Base-by-base conservation (phyloP, 2,888 invertebrate species). In the Mactromeris polynyma region DNA sequence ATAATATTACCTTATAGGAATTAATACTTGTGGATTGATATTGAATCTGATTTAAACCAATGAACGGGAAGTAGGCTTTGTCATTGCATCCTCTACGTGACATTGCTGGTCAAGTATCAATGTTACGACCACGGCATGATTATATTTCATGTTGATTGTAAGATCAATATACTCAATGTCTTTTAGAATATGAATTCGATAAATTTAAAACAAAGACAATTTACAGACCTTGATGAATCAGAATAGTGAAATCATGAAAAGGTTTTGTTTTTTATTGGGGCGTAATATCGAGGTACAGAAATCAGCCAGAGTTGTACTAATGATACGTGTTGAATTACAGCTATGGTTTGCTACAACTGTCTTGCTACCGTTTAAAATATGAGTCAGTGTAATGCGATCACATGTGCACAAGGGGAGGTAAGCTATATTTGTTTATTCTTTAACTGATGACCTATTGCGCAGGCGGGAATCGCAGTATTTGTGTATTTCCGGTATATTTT, bases 301-400 rank as follows among this genome's bases (percentile, higher is more conserved):
- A 51, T 17, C 19, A 19, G 19, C 14, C 11, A 19, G 19, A 17
- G 19, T 9, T 51, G 2, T 51, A 51, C 11, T 19, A 2, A 14
- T 51, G 51, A 17, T 51, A 17, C 19, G 14, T 64, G 26, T 64
- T 64, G 9, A 64, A 36, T 81, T 81, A 9, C 17, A 81, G 81
- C 81, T 54, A n/a, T 81, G 3, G 36, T 58, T 54, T 81, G 81
- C 21, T 81, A 81, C 54, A 81, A 81, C 36, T 81, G 81, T 19
- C 54, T 58, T n/a, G 58, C 81, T 26, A 81, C 81, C 17, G 38
- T 36, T 36, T 14, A 33, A 6, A 58, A 81, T 51, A 58, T 81
- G 11, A 54, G 81, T 58, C 54, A 81, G 2, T 81, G 81, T 38
- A 81, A 81, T 38, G 58, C 58, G 9, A 46, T 54, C 36, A 81